A percentile compares a stretch with the other conserved stretches of the same genome.
Evolutionary conservation across 2,888 invertebrate species (phyloP).

Genomic region (Bellardia bayeri): DNA sequence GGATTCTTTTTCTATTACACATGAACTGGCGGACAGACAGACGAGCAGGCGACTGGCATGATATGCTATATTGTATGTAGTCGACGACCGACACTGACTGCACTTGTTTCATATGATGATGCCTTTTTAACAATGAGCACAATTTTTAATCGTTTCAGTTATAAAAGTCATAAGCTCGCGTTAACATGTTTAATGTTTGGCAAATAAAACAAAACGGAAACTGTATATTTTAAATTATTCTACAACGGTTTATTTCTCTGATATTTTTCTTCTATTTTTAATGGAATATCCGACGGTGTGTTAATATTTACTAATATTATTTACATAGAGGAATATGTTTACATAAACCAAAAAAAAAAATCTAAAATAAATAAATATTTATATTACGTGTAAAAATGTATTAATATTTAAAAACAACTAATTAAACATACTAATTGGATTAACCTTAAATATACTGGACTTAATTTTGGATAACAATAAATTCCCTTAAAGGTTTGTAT

Average conservation of each 20-base stretch:
- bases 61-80: conserved; percentile 1
- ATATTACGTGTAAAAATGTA: not conserved
- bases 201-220: conserved; percentile 47
- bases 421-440: conserved; percentile 1
- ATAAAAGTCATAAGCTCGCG: conserved; percentile 68
- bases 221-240: not conserved
- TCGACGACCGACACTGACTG: conserved; percentile 33
- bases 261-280: not conserved
- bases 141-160: conserved; percentile 73
- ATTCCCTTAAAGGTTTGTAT: not conserved
- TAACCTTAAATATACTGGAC: not conserved
- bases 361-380: conserved; percentile 6
- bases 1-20: conserved; percentile 2
- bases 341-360: not conserved
- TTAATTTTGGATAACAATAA: conserved; percentile 37
- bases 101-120: conserved; percentile 66
- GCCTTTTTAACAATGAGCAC: conserved; percentile 67
- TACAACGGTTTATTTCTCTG: conserved; percentile 1
- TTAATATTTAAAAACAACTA: not conserved
- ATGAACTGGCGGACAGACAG: not conserved
- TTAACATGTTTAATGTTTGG: conserved; percentile 68
- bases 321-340: not conserved
- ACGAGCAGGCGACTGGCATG: conserved; percentile 5
- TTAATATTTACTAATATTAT: not conserved
- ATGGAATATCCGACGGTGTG: conserved; percentile 56